Base-by-base conservation (phyloP, 2,888 invertebrate genomes). In the Plebejus anna region DNA sequence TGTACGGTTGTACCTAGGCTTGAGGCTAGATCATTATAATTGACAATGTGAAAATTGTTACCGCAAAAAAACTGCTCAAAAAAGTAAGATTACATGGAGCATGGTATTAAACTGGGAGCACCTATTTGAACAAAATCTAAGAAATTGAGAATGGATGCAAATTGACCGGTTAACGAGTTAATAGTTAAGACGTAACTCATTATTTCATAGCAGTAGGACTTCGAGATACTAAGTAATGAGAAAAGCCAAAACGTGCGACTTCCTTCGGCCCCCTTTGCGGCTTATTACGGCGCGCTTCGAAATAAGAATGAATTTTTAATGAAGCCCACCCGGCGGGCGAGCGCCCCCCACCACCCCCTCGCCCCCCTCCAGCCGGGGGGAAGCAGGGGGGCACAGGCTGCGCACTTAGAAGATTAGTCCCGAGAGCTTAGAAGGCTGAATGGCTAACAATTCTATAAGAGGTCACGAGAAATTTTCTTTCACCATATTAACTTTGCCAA, bases 251-350 rank as follows among this genome's bases (percentile, higher is more conserved):
- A 85, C 84, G 85, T 84, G 84, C 82, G 81, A 79, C 81, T 72
- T 59, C 28, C 76, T 70, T 82, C 80, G 78, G 80, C 83, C 83
- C 87, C 88, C 84, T 84, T 83, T 88, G 88, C 86, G 91, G 90
- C 90, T 91, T 91, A 92, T 92, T 91, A 90, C 90, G 84, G 82
- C 83, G 80, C 84, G 89, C 88, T 87, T 87, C 90, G 88, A 92
- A 93, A 91, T 91, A 92, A 92, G 93, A 93, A 93, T 94, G 92
- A 93, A 93, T 92, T 93, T 93, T 93, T 94, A 94, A 94, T 93
- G 92, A 93, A 87, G 84, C 84, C 84, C 80, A 82, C 81, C 81
- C 81, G 76, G 78, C 79, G 81, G 81, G 81, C 78, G 79, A 78
- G 81, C 80, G 82, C 78, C 81, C 82, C 82, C 80, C 81, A 80